Percentiles rank a stretch among this genome's conserved stretches.
These are phyloP conservation scores for Tethea ocularis DNA, from an alignment of 2,888 invertebrate genomes.

Conservation along the genomic window DNA sequence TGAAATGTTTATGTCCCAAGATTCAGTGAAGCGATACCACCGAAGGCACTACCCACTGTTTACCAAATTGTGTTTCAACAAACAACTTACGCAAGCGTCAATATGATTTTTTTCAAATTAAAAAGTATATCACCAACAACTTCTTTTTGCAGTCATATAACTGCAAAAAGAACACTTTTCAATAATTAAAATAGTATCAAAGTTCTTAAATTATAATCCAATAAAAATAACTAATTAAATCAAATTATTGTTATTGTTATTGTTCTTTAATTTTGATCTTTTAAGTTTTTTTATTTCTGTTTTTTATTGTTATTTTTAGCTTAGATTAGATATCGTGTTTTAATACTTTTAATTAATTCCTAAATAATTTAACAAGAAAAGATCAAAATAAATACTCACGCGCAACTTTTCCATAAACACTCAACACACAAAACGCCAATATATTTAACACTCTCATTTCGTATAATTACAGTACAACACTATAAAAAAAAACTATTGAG, in stretches of 20 bases:
- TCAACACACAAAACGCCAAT: constrained; percentile 49
- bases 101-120: not conserved
- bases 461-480: constrained; percentile 14
- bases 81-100: not conserved
- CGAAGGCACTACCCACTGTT: not conserved
- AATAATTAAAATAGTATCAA: too few species aligned
- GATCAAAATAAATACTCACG: constrained; percentile 56
- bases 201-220: too few species aligned
- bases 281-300: too few species aligned
- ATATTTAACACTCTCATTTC: constrained; percentile 64
- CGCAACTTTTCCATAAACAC: constrained; percentile 63
- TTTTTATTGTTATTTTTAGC: too few species aligned
- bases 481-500: constrained; percentile 5
- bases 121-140: not conserved
- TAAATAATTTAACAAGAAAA: not conserved
- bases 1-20: not conserved
- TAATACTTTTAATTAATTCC: too few species aligned
- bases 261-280: too few species aligned
- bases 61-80: constrained; percentile 7
- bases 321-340: too few species aligned
- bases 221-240: too few species aligned
- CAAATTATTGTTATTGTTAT: too few species aligned
- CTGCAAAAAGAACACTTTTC: too few species aligned
- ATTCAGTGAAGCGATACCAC: not conserved
- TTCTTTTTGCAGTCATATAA: too few species aligned